phyloP scores from a whole-genome alignment of 2,797 vertebrate species.

The Coreius guichenoti region DNA sequence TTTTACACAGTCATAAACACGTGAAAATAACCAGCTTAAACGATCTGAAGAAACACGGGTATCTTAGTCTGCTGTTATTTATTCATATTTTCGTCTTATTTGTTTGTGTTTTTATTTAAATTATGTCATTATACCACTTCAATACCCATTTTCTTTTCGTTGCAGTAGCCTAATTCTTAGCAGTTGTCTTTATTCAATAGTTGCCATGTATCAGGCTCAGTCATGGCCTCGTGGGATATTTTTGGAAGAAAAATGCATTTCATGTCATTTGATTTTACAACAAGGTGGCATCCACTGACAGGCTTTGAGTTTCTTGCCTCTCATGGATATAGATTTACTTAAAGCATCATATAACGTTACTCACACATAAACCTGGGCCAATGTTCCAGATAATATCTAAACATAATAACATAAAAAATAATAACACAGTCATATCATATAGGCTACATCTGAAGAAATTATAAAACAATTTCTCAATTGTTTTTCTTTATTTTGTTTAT shows the following conservation, averaged over 20 bases:
- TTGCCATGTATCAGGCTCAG: background rate
- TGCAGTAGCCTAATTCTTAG: background rate
- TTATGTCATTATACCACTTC: background rate
- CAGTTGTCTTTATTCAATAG: background rate
- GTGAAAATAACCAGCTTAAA: too few relatives aligned
- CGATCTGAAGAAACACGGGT: background rate
- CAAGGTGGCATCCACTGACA: background rate
- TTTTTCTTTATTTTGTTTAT: background rate
- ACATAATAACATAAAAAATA: background rate
- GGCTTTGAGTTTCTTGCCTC: background rate
- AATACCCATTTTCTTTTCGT: background rate
- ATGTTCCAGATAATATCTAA: background rate
- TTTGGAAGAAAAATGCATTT: background rate
- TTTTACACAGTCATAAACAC: too few relatives aligned
- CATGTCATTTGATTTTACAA: background rate
- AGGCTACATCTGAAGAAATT: background rate
- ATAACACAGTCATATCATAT: background rate
- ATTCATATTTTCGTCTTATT: background rate
- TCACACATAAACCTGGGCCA: background rate
- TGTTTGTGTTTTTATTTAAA: background rate
- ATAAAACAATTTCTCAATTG: too few relatives aligned
- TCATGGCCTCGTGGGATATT: background rate
- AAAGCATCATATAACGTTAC: background rate
- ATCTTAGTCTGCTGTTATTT: background rate
- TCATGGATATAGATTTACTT: background rate